Evolutionary conservation across 2,888 invertebrate genomes (phyloP), one percentile per base, ranked within the genome.

Genomic region (Rhorus exstirpatorius): DNA sequence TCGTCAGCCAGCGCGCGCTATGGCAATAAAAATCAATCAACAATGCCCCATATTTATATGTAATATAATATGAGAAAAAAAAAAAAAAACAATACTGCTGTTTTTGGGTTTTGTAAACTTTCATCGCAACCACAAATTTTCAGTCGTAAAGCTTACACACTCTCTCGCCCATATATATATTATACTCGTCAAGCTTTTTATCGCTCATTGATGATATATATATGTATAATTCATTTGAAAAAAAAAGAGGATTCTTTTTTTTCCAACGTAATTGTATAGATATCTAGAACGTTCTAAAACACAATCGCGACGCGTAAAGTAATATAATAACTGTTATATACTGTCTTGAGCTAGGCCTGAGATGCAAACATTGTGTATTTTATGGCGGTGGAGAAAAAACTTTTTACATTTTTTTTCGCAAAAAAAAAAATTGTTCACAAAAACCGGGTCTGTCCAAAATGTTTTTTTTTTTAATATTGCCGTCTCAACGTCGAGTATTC

Each of bases 21-120:
- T 87, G 85, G 88, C 87, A 85, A 89, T 61, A 87, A 89, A 87
- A 90, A 87, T 86, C 58, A 90, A 88, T 89, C 86, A 89, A 87
- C 87, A 87, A 84, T 87, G 85, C 63, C 60, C 77, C 44, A 46
- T 76, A 63, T 55, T 35, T 38, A 12, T 12, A 51, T 63, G 35
- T 31, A 46, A 38, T 61, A 68, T 63, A 61, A 60, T 19, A 67
- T 61, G 17, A 38, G 21, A 67, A 74, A 60, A 35, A 17, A 61
- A 38, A 38, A 35, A 68, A 85, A 88, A 89, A 90, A 86, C 87
- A 88, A 88, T 86, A 88, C 84, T 86, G 81, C 21, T 51, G 7
- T 19, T 84, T 87, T 85, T 26, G 78, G 72, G 71, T 71, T 65
- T 71, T 71, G 74, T 46, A 68, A 81, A 81, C 68, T 58, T 78